Percentiles rank a stretch among this genome's conserved stretches.
These are phyloP conservation scores for Amorpha juglandis DNA, from an alignment of 2,888 invertebrate genomes.

Conservation along the genomic window DNA sequence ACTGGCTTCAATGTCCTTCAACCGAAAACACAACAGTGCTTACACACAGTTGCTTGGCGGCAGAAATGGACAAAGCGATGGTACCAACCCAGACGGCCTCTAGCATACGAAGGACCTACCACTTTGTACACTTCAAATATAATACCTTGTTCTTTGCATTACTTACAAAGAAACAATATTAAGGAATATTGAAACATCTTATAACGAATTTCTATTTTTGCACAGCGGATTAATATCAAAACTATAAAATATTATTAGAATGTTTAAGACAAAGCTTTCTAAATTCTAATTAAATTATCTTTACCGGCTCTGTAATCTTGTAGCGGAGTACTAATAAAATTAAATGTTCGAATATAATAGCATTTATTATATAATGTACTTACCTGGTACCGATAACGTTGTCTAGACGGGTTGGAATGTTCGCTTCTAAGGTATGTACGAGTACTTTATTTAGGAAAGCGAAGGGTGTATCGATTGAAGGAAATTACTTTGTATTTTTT, in stretches of 20 bases:
- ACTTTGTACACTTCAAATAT: too few relatives aligned
- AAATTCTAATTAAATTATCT: constrained; percentile 10
- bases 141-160: too few relatives aligned
- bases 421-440: neutral
- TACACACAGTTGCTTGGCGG: too few relatives aligned
- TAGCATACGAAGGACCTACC: too few relatives aligned
- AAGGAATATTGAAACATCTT: neutral
- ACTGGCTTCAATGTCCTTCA: too few relatives aligned
- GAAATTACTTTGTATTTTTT: too few relatives aligned
- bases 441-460: neutral
- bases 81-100: too few relatives aligned
- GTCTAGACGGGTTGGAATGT: neutral
- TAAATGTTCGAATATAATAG: neutral
- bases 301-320: neutral
- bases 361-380: constrained; percentile 1
- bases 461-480: too few relatives aligned
- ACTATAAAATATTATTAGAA: constrained; percentile 9
- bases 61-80: too few relatives aligned
- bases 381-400: constrained; percentile 2
- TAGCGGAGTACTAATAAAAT: constrained; percentile 9
- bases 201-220: neutral
- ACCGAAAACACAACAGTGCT: too few relatives aligned
- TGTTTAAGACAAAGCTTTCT: neutral
- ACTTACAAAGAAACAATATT: too few relatives aligned
- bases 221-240: neutral